Base-by-base conservation (phyloP, 2,113 vertebrate genomes). In the Lynx canadensis region DNA sequence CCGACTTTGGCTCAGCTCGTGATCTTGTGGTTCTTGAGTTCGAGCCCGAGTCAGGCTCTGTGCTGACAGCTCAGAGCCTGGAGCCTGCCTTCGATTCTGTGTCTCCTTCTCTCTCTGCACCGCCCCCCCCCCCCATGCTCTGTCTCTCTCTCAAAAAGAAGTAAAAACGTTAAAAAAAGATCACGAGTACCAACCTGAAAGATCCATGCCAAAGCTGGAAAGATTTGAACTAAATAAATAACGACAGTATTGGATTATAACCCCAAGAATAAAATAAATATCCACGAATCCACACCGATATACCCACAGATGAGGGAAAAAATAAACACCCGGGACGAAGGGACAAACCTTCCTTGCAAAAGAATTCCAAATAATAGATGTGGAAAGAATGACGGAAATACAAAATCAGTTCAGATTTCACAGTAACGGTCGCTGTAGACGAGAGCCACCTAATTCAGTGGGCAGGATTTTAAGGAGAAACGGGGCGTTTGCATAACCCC, bases 391-490 rank as follows among this genome's bases (percentile, higher is more conserved):
- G 29, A 50, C 14, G 89, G 55, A 48, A 74, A 11, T 4, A 5
- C 6, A 45, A 16, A 92, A 3, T 29, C 76, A 1, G 50, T 18
- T 9, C 0, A 23, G 3, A 21, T 33, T 0, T 41, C 55, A 5
- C 19, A 16, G 80, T 1, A 2, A 2, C 0, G 0, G 25, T 9
- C 0, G 0, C 27, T 3, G 15, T 8, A 2, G 92, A 76, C 68
- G 1, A 5, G 55, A 36, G 57, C 45, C 15, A 0, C 69, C 7
- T 25, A 14, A 6, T 0, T 15, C 0, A 2, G 10, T 27, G 57
- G 85, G 73, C 23, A 18, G 81, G 5, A 9, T 33, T n/a, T 31
- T 38, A 27, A n/a, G 66, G 71, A 65, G 55, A 45, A 19, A 5
- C 4, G 1, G 25, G 52, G 1, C 14, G 3, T 23, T 25, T 48